Evolutionary conservation across 64 coral and sea anemone genomes (phyloP).

Genomic region (Platygyra sinensis): DNA sequence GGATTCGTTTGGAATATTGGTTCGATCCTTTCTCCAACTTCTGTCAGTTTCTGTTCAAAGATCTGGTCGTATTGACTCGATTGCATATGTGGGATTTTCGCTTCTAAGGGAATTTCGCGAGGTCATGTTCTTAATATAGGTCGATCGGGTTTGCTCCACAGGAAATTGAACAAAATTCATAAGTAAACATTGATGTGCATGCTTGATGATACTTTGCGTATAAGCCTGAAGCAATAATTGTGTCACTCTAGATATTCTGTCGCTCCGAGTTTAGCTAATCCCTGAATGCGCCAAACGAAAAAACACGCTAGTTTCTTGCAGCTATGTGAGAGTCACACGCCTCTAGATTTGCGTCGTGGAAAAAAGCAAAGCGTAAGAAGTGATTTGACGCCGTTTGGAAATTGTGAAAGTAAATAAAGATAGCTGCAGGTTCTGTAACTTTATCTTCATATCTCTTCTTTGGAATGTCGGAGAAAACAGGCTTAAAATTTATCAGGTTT

Average conservation of each 20-base stretch:
- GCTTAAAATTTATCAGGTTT: constrained; percentile 20
- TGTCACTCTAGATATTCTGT: constrained; percentile 4
- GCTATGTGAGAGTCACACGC: not conserved
- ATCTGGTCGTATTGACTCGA: not conserved
- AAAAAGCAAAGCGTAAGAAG: not conserved
- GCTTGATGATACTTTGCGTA: not conserved
- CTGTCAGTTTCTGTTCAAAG: not conserved
- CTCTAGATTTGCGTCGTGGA: not conserved
- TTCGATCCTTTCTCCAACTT: not conserved
- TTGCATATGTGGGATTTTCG: not conserved
- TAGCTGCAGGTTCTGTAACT: not conserved
- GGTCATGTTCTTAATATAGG: constrained; percentile 28
- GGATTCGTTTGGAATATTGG: not conserved
- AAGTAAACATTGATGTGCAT: constrained; percentile 39
- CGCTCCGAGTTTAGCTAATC: not conserved
- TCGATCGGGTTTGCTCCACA: constrained; percentile 32
- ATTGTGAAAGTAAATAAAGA: not conserved
- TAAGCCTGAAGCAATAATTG: constrained; percentile 11
- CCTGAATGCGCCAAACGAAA: not conserved
- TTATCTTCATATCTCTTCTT: constrained; percentile 39
- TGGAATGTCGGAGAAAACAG: constrained; percentile 42
- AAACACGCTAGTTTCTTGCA: not conserved
- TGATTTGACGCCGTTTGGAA: constrained; percentile 1
- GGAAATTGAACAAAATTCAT: constrained; percentile 47
- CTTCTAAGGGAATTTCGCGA: not conserved